Evolutionary conservation across 1,140 invertebrate species (phyloP).

Genomic region (Solen grandis): DNA sequence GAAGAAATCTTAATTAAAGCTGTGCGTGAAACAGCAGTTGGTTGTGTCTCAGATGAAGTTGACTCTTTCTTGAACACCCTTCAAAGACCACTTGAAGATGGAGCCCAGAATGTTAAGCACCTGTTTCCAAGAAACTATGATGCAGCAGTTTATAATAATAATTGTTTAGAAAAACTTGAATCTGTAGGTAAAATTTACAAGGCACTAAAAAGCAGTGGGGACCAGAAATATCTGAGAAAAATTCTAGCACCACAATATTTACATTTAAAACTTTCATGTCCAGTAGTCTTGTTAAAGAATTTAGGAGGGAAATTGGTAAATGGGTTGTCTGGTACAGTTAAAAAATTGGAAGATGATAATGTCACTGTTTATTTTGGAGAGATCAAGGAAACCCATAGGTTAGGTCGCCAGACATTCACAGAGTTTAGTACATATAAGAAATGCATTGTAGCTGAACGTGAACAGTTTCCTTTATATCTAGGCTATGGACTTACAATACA

Average conservation of each 20-base stretch:
- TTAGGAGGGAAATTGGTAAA: conserved; percentile 9
- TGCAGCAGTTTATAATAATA: conserved; percentile 1
- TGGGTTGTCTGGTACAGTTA: conserved; percentile 1
- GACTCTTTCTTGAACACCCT: conserved; percentile 14
- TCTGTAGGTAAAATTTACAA: background rate
- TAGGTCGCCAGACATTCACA: background rate
- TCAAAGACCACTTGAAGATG: background rate
- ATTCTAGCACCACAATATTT: conserved; percentile 14
- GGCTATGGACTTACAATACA: conserved; percentile 4
- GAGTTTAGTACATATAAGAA: background rate
- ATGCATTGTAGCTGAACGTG: conserved; percentile 14
- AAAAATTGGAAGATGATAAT: conserved; percentile 1
- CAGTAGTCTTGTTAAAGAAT: conserved; percentile 4
- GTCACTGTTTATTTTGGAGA: background rate
- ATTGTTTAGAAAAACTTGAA: background rate
- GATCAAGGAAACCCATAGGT: conserved; percentile 14
- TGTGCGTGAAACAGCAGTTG: conserved; percentile 13
- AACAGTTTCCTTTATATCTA: conserved; percentile 12
- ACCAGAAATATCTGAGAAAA: conserved; percentile 7
- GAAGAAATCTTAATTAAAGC: background rate
- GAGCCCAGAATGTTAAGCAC: background rate
- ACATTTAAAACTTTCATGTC: conserved; percentile 17
- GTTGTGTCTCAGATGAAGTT: conserved; percentile 1
- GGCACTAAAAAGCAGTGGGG: background rate
- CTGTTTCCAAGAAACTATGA: conserved; percentile 21